Evolutionary conservation across 92 coral and sea anemone genomes (phyloP).

Genomic region (Montipora capitata): DNA sequence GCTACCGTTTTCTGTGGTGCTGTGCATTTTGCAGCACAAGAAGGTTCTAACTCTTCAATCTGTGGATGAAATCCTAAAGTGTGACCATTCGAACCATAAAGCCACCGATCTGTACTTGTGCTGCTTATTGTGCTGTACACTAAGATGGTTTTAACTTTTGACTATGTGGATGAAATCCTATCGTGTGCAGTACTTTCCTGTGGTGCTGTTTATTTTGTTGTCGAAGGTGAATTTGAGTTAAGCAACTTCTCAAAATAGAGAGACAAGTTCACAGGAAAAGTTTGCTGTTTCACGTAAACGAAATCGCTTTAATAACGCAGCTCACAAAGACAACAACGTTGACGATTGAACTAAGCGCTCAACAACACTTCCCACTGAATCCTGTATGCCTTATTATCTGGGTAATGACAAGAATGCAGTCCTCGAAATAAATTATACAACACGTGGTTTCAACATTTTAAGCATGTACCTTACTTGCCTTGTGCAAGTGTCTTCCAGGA

Average conservation of each 20-base stretch:
- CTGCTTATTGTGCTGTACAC: background rate
- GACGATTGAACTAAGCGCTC: too few species aligned
- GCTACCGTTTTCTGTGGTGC: too few species aligned
- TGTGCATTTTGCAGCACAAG: background rate
- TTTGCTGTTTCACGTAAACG: too few species aligned
- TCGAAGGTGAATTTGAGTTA: background rate
- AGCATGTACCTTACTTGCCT: background rate
- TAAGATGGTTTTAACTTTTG: background rate
- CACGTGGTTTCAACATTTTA: background rate
- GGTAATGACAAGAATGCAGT: background rate
- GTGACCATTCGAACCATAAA: background rate
- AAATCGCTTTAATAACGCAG: too few species aligned
- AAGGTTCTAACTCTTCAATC: background rate
- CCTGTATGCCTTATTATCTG: background rate
- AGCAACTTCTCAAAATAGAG: background rate
- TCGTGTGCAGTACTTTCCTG: background rate
- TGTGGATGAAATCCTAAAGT: constrained; percentile 1
- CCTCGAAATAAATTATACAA: background rate
- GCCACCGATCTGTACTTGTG: background rate
- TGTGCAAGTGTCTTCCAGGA: background rate
- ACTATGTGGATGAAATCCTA: background rate
- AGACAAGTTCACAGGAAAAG: too few species aligned
- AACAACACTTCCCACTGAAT: background rate
- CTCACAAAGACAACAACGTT: too few species aligned
- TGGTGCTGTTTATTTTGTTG: background rate